phyloP scores from a whole-genome alignment of 1,140 invertebrate species.

The Phenacoccus solenopsis region DNA sequence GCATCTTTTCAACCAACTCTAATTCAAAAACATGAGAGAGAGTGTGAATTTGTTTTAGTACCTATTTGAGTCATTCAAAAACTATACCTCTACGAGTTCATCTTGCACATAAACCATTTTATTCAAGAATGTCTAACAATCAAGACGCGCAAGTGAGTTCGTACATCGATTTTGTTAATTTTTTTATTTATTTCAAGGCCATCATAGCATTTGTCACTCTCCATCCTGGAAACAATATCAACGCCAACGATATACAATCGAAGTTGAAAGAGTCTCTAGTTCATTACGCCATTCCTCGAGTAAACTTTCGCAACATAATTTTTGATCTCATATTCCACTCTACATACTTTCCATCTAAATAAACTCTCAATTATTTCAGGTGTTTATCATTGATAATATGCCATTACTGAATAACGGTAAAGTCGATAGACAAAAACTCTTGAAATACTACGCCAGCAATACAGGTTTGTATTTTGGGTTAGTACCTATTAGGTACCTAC shows the following conservation, averaged over 20 bases:
- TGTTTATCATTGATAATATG: constrained; percentile 55
- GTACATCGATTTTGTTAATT: neutral
- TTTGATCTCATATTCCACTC: neutral
- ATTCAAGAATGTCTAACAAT: too few species aligned
- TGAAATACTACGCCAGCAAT: constrained; percentile 47
- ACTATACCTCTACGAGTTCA: too few species aligned
- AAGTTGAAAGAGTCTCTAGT: constrained; percentile 47
- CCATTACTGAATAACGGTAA: constrained; percentile 74
- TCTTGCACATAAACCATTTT: too few species aligned
- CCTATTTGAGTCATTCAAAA: too few species aligned
- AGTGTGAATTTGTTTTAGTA: too few species aligned
- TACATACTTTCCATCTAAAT: constrained; percentile 6
- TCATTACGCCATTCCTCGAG: constrained; percentile 64
- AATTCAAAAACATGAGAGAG: too few species aligned
- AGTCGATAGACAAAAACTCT: constrained; percentile 59
- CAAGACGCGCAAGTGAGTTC: too few species aligned
- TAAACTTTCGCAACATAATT: constrained; percentile 26
- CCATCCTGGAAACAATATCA: constrained; percentile 37
- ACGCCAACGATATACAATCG: constrained; percentile 48
- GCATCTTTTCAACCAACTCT: too few species aligned
- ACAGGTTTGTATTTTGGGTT: constrained; percentile 20
- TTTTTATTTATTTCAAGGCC: constrained; percentile 40
- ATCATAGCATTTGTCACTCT: constrained; percentile 58
- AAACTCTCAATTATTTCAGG: constrained; percentile 34
- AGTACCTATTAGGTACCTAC: too few species aligned